phyloP scores from a whole-genome alignment of 2,888 invertebrate species.

The Fragum sueziense region DNA sequence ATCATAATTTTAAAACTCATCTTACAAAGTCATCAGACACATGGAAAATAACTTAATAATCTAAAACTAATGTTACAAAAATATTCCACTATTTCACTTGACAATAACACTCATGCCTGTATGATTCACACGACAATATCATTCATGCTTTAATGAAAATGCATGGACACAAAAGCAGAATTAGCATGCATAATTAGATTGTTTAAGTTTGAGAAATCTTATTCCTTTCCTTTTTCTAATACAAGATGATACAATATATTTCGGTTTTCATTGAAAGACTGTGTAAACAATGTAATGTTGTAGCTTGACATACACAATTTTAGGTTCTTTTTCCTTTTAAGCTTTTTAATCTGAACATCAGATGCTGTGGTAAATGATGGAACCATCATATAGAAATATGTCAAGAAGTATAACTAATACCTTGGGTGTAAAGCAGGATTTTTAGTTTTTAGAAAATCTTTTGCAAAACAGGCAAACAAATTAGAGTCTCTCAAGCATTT shows the following conservation, averaged over 20 bases:
- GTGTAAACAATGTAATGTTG: too few relatives aligned
- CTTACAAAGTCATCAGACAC: background rate
- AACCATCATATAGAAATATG: too few relatives aligned
- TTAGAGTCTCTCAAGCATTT: too few relatives aligned
- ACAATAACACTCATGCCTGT: background rate
- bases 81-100: background rate
- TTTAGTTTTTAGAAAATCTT: too few relatives aligned
- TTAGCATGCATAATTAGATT: background rate
- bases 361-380: too few relatives aligned
- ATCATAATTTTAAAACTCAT: background rate
- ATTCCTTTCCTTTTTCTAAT: background rate
- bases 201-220: background rate
- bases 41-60: background rate
- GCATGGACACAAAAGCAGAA: background rate
- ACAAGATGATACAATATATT: background rate
- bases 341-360: too few relatives aligned
- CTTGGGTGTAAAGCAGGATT: too few relatives aligned
- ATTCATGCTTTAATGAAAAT: constrained; percentile 1
- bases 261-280: too few relatives aligned
- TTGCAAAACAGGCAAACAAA: too few relatives aligned
- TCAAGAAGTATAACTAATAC: too few relatives aligned
- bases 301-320: too few relatives aligned
- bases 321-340: too few relatives aligned
- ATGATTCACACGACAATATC: background rate
- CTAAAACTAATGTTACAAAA: background rate